Conservation (phyloP, 2,888 invertebrate genomes). For the Synanthedon formicaeformis region DNA sequence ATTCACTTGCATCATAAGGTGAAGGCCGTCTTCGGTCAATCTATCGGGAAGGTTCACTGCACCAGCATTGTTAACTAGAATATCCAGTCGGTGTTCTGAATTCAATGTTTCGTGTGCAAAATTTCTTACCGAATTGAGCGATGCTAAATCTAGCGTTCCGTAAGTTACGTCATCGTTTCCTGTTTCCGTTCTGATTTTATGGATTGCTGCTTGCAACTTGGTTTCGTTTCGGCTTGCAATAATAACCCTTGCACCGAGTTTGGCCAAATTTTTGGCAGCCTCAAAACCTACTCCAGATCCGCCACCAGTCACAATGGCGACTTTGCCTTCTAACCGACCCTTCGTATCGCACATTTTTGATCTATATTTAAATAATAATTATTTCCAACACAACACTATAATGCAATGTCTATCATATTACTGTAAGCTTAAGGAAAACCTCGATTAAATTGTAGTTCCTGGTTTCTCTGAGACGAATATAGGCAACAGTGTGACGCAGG, state of each 20-base stretch:
- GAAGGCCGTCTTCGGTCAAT: constrained; percentile 74
- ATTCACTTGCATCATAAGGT: constrained; percentile 77
- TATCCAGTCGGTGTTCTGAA: constrained; percentile 49
- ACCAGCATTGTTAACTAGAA: constrained; percentile 73
- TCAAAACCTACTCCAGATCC: constrained; percentile 56
- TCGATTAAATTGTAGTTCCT: too few relatives aligned
- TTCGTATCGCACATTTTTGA: constrained; percentile 29
- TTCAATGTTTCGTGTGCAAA: constrained; percentile 62
- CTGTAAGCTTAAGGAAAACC: constrained; percentile 13
- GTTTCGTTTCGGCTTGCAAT: constrained; percentile 63
- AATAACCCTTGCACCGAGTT: constrained; percentile 57
- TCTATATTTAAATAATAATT: background rate
- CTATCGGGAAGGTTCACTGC: constrained; percentile 45
- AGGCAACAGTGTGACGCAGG: too few relatives aligned
- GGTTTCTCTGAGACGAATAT: too few relatives aligned
- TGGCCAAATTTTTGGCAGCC: constrained; percentile 52
- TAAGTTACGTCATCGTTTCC: constrained; percentile 39
- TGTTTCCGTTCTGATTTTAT: constrained; percentile 32
- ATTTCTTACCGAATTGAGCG: constrained; percentile 57
- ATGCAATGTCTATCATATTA: constrained; percentile 2
- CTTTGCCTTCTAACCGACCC: constrained; percentile 38
- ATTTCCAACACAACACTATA: background rate
- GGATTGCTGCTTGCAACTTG: constrained; percentile 41
- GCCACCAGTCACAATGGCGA: constrained; percentile 51
- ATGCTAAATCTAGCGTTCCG: constrained; percentile 48